These are phyloP conservation scores for Sceloporus tristichus DNA, from an alignment of 2,113 vertebrate genomes.

Conservation along the genomic window DNA sequence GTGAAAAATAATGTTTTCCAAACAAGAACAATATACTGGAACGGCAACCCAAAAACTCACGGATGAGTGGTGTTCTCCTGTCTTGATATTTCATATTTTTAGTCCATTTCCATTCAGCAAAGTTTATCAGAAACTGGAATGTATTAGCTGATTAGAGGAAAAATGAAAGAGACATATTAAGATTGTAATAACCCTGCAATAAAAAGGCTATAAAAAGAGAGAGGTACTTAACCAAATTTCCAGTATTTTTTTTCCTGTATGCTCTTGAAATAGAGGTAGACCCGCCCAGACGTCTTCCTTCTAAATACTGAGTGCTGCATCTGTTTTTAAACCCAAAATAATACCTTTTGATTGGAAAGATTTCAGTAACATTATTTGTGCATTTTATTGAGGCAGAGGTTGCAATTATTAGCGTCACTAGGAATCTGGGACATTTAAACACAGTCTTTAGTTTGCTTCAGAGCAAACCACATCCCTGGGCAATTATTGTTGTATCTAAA, in stretches of 20 bases:
- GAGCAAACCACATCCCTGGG: slow-evolving; percentile 78
- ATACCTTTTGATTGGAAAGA: slow-evolving; percentile 78
- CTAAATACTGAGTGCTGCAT: slow-evolving; percentile 71
- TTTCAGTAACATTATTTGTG: slow-evolving; percentile 78
- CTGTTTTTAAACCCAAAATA: slow-evolving; percentile 80
- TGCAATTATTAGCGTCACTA: slow-evolving; percentile 81
- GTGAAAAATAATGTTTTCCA: neutral
- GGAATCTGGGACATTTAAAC: slow-evolving; percentile 80
- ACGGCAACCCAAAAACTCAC: neutral
- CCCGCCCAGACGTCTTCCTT: slow-evolving; percentile 70
- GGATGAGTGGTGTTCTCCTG: neutral
- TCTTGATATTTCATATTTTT: neutral
- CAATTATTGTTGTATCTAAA: slow-evolving; percentile 81
- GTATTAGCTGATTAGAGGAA: slow-evolving; percentile 39
- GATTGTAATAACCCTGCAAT: slow-evolving; percentile 26
- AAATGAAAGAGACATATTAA: slow-evolving; percentile 16
- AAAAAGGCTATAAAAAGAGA: slow-evolving; percentile 63
- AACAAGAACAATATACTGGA: neutral
- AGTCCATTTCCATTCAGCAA: slow-evolving; percentile 4
- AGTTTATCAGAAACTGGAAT: neutral
- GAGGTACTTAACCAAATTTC: slow-evolving; percentile 52
- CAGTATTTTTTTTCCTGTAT: slow-evolving; percentile 54
- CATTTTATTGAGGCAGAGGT: slow-evolving; percentile 80
- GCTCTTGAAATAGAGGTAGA: slow-evolving; percentile 72
- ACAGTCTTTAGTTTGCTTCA: slow-evolving; percentile 75